Evolutionary conservation across 2,113 vertebrate species (phyloP).

Genomic region (Burhinus oedicnemus): DNA sequence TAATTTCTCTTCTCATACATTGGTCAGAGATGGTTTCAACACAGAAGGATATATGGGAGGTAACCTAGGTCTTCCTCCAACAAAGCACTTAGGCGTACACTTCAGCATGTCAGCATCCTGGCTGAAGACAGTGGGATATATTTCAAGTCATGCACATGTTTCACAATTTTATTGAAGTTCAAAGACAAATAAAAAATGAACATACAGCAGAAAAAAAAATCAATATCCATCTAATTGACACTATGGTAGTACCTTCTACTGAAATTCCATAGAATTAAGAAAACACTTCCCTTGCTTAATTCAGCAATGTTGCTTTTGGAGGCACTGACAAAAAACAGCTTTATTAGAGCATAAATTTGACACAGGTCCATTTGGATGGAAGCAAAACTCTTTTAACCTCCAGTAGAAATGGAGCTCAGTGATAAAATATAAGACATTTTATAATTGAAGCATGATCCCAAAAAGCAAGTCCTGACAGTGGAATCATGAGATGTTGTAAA

Average conservation of each 20-base stretch:
- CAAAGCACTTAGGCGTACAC: constrained; percentile 1
- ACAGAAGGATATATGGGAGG: not conserved
- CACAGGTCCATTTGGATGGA: not conserved
- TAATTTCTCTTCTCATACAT: not conserved
- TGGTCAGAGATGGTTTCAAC: not conserved
- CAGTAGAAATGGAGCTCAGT: not conserved
- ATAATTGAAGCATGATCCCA: not conserved
- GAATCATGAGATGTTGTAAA: not conserved
- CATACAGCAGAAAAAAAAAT: not conserved
- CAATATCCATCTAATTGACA: not conserved
- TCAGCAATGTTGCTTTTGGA: not conserved
- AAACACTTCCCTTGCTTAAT: not conserved
- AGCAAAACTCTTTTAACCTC: not conserved
- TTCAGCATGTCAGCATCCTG: not conserved
- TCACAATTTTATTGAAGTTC: not conserved
- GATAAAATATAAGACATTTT: not conserved
- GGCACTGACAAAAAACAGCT: not conserved
- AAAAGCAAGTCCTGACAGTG: not conserved
- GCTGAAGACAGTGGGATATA: not conserved
- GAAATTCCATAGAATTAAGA: not conserved
- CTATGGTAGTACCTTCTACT: not conserved
- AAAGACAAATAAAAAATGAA: not conserved
- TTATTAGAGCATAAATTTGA: not conserved
- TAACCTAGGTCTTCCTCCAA: not conserved
- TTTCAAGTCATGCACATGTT: not conserved